Base-by-base conservation (phyloP, 2,888 invertebrate species). In the Sinelater perroti region DNA sequence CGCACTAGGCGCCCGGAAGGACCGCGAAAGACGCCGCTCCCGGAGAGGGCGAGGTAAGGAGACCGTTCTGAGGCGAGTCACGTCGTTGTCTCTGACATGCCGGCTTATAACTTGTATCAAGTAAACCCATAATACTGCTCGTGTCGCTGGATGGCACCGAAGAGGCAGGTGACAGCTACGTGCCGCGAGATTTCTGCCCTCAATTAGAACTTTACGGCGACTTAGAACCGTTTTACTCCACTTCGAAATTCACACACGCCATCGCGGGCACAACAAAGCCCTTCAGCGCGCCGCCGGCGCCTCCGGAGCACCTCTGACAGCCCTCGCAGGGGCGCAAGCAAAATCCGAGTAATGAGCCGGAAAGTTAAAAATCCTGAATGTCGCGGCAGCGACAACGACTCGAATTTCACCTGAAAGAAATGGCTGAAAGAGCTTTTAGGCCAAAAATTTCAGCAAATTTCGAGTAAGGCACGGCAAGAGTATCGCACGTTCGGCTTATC, bases 41-140 rank as follows among this genome's bases (percentile, higher is more conserved):
- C 30, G 24, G 24, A 44, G 53, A 46, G 59, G 59, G 49, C 51
- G 61, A 56, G 61, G 64, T 69, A 71, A 72, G 69, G 64, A 67
- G 70, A 68, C 71, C 62, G 71, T 75, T 74, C 61, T 62, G 65
- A 75, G 65, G 67, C 75, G 60, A 70, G 73, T 75, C 75, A 75
- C 75, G 75, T 75, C 70, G 62, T 63, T 63, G 65, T 63, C 69
- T 70, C 68, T 72, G 73, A 73, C 74, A 74, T 67, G 66, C 68
- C 67, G 72, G 75, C 74, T 76, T 76, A 76, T 72, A 75, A 75
- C 71, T 75, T 75, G 75, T 75, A 75, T 75, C 73, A 74, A 73
- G 72, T 73, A 74, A 72, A 73, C 69, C 73, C 70, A 69, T 75
- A 75, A 74, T 72, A 66, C 69, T 69, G 58, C 69, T 64, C 61